A percentile compares a stretch with the other conserved stretches of the same genome.
These are phyloP conservation scores for Pasiphila rectangulata DNA, from an alignment of 2,888 invertebrate genomes.

Conservation along the genomic window DNA sequence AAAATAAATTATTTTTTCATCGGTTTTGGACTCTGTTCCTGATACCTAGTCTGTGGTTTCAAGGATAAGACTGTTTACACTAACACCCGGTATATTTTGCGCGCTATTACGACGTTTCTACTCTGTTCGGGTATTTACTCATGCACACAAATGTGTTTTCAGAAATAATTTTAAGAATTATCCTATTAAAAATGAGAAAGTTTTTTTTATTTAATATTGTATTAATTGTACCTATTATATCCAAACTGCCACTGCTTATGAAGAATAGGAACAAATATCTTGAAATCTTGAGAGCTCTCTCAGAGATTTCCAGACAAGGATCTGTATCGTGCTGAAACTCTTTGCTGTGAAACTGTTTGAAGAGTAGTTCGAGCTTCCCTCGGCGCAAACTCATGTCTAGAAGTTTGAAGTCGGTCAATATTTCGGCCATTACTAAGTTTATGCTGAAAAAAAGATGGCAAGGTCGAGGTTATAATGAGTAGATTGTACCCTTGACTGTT, in stretches of 20 bases:
- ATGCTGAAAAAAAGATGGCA: not conserved
- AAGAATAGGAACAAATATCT: slow-evolving; percentile 38
- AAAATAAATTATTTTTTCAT: too few relatives aligned
- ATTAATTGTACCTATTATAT: slow-evolving; percentile 39
- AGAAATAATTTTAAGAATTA: not conserved
- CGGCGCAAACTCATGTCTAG: slow-evolving; percentile 46
- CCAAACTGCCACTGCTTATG: slow-evolving; percentile 27
- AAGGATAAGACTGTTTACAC: too few relatives aligned
- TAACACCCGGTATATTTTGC: too few relatives aligned
- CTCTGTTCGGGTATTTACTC: too few relatives aligned
- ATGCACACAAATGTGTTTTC: not conserved
- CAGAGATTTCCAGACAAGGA: slow-evolving; percentile 36
- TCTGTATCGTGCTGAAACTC: slow-evolving; percentile 39
- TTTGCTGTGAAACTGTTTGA: slow-evolving; percentile 39
- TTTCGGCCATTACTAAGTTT: slow-evolving; percentile 38
- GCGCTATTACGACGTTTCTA: too few relatives aligned
- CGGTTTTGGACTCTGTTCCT: too few relatives aligned
- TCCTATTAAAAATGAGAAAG: not conserved
- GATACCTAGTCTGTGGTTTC: too few relatives aligned
- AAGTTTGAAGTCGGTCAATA: slow-evolving; percentile 44
- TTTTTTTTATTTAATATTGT: not conserved
- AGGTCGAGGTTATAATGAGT: too few relatives aligned
- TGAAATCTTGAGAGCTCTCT: slow-evolving; percentile 39
- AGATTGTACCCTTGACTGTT: too few relatives aligned
- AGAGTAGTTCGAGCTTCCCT: slow-evolving; percentile 36